Conservation (phyloP, 2,797 vertebrate genomes). For the Brachyrhaphis roseni region DNA sequence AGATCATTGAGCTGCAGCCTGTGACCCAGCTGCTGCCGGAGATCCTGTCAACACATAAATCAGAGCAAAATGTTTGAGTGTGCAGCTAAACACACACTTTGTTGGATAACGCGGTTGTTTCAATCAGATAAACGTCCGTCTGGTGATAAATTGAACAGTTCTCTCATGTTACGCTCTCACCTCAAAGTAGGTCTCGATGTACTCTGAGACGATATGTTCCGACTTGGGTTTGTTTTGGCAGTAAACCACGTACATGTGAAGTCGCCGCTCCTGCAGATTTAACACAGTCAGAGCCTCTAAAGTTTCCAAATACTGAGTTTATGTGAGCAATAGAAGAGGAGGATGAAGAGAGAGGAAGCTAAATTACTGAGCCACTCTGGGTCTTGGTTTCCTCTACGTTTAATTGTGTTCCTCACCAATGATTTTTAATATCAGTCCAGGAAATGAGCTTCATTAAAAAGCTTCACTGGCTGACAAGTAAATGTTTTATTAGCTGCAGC, state of each 20-base stretch:
- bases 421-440: constrained; percentile 24
- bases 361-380: not conserved
- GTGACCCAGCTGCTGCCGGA: constrained; percentile 94
- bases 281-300: constrained; percentile 16
- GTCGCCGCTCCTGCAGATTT: constrained; percentile 88
- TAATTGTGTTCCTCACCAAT: not conserved
- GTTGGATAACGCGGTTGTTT: not conserved
- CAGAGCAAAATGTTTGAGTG: not conserved
- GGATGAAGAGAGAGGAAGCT: not conserved
- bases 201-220: constrained; percentile 96
- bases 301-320: constrained; percentile 15
- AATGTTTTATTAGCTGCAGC: constrained; percentile 36
- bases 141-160: not conserved
- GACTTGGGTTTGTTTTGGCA: constrained; percentile 99
- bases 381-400: constrained; percentile 16
- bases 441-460: constrained; percentile 51
- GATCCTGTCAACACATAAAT: constrained; percentile 79
- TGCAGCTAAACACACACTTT: not conserved
- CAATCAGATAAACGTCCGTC: not conserved
- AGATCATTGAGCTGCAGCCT: constrained; percentile 94
- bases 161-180: constrained; percentile 65
- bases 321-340: not conserved
- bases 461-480: constrained; percentile 46
- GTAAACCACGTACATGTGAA: constrained; percentile 99
- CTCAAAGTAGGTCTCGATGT: constrained; percentile 97